Conservation (phyloP, 2,113 vertebrate genomes). For the Rhipidura dahli region DNA sequence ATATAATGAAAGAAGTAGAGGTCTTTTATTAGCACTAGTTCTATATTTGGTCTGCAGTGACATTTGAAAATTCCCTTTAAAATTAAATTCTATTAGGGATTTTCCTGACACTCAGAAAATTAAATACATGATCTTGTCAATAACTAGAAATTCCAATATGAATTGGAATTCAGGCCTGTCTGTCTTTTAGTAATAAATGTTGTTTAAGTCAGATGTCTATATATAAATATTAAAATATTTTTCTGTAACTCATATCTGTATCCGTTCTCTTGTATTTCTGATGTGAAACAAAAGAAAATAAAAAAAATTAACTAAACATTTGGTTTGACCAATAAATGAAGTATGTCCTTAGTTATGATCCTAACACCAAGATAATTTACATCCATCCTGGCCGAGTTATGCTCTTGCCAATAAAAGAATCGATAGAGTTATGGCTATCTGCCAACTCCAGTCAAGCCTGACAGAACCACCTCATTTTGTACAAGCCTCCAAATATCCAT, state of each 20-base stretch:
- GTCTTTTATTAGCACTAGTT: not conserved
- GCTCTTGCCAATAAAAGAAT: not conserved
- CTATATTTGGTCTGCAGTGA: not conserved
- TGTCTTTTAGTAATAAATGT: not conserved
- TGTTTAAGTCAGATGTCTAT: not conserved
- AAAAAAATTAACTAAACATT: not conserved
- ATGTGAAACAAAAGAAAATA: not conserved
- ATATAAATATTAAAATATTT: not conserved
- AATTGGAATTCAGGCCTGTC: not conserved
- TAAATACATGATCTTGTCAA: not conserved
- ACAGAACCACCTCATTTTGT: constrained; percentile 40
- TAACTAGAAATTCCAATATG: not conserved
- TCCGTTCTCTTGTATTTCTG: not conserved
- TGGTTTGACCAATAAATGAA: not conserved
- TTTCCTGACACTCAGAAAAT: not conserved
- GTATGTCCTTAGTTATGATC: not conserved
- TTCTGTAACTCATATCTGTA: not conserved
- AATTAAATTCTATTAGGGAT: not conserved
- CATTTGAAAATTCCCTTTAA: not conserved
- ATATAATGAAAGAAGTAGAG: not conserved
- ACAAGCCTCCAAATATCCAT: not conserved
- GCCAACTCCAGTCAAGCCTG: not conserved
- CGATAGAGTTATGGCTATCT: not conserved
- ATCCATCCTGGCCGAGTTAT: not conserved
- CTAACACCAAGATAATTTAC: not conserved